phyloP scores from a whole-genome alignment of 2,888 invertebrate species.

The Rhaphigaster nebulosa region DNA sequence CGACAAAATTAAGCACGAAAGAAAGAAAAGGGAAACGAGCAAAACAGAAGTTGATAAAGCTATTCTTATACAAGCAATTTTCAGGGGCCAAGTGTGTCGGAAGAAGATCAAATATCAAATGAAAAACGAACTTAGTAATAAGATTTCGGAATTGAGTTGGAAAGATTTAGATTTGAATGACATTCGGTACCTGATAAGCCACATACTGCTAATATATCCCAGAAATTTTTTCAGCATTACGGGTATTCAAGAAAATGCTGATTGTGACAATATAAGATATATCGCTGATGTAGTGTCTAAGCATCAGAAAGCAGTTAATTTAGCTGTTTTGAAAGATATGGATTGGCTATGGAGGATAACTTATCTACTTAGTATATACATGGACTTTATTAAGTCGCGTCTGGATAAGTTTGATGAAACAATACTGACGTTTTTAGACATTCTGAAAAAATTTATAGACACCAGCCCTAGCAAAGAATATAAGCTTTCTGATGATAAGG shows the following conservation, averaged over 20 bases:
- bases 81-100: not conserved
- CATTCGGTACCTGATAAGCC: not conserved
- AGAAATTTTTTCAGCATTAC: not conserved
- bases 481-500: not conserved
- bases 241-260: not conserved
- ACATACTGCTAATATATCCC: not conserved
- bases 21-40: slow-evolving; percentile 43
- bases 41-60: not conserved
- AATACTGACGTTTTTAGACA: not conserved
- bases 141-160: not conserved
- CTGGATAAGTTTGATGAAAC: not conserved
- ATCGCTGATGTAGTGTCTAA: not conserved
- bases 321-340: not conserved
- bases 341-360: slow-evolving; percentile 12
- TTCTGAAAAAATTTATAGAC: not conserved
- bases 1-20: not conserved
- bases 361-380: not conserved
- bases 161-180: slow-evolving; percentile 12
- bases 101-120: not conserved
- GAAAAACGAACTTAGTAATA: not conserved
- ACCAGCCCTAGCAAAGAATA: not conserved
- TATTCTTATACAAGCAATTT: not conserved
- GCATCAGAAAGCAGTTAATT: not conserved
- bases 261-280: not conserved
- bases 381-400: not conserved